Evolutionary conservation across 2,888 invertebrate genomes (phyloP), one percentile per base, ranked within the genome.

Genomic region (Apamea sordens): DNA sequence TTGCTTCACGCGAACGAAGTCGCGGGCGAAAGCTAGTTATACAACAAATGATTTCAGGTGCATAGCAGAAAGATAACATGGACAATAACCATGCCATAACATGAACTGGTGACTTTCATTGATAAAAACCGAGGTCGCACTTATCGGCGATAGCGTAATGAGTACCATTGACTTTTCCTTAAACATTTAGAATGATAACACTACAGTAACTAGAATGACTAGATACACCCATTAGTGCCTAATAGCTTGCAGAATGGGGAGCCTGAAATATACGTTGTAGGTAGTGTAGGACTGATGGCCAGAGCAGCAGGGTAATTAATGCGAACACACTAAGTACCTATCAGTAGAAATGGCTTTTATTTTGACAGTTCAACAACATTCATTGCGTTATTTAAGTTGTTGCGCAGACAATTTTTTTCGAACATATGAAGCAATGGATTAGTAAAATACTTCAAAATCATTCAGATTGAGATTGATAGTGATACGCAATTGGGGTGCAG

Each of bases 11-110:
- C n/a, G n/a, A n/a, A n/a, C n/a, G n/a, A n/a, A n/a, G n/a, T n/a
- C n/a, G n/a, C n/a, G n/a, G n/a, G n/a, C n/a, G n/a, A n/a, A n/a
- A n/a, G n/a, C n/a, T n/a, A n/a, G n/a, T n/a, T n/a, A n/a, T n/a
- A n/a, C n/a, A n/a, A 24, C 41, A 28, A 78, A 67, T 72, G 65
- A 76, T 82, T 85, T 81, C 75, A 88, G 82, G 82, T 88, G 88
- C 88, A 88, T 79, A 71, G 77, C 78, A 84, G 74, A 83, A 84
- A 82, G 88, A 89, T 88, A 86, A 86, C 41, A 70, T 65, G 10
- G 68, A 47, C 75, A 77, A 82, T 89, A 84, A 77, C 65, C 41
- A 69, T 65, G 13, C 36, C 77, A 79, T 80, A 84, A 86, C 74
- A 74, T 81, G 72, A 85, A 82, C 77, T 78, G 77, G 73, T 76